phyloP scores from a whole-genome alignment of 2,113 vertebrate species.

The Aphyosemion australe region DNA sequence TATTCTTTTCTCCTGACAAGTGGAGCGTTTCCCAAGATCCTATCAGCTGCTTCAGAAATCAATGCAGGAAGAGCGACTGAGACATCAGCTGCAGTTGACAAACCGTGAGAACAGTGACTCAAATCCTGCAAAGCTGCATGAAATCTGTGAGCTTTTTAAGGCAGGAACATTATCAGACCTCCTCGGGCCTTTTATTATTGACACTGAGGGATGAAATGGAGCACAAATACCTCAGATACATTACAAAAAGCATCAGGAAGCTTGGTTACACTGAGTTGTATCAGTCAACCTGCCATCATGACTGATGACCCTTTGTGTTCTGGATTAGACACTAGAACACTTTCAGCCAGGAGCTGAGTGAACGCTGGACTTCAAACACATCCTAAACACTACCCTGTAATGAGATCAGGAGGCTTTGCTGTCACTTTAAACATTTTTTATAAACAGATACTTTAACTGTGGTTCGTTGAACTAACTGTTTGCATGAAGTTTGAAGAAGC shows the following conservation, averaged over 20 bases:
- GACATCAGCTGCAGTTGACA: neutral
- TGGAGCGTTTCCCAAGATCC: neutral
- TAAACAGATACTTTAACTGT: no score
- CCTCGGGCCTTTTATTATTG: slow-evolving; percentile 7
- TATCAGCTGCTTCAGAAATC: slow-evolving; percentile 1
- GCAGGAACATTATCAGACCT: slow-evolving; percentile 5
- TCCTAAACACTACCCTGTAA: no score
- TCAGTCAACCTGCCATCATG: slow-evolving; percentile 15
- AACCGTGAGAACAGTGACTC: neutral
- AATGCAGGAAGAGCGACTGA: neutral
- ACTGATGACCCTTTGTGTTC: neutral
- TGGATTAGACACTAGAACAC: no score
- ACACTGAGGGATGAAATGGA: slow-evolving; percentile 5
- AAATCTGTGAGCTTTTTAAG: slow-evolving; percentile 7
- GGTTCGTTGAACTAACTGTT: no score
- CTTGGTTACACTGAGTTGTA: slow-evolving; percentile 6
- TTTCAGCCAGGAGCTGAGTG: no score
- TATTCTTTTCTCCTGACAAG: neutral
- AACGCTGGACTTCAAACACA: no score
- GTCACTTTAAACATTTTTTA: no score
- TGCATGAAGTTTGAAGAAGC: no score
- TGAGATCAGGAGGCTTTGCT: no score
- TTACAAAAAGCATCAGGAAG: slow-evolving; percentile 3
- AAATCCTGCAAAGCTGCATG: neutral
- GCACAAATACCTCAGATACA: no score